Percentiles rank a stretch among this genome's conserved stretches.
Evolutionary conservation across 1,140 invertebrate species (phyloP).

Genomic region (Drosophila pectinifera): DNA sequence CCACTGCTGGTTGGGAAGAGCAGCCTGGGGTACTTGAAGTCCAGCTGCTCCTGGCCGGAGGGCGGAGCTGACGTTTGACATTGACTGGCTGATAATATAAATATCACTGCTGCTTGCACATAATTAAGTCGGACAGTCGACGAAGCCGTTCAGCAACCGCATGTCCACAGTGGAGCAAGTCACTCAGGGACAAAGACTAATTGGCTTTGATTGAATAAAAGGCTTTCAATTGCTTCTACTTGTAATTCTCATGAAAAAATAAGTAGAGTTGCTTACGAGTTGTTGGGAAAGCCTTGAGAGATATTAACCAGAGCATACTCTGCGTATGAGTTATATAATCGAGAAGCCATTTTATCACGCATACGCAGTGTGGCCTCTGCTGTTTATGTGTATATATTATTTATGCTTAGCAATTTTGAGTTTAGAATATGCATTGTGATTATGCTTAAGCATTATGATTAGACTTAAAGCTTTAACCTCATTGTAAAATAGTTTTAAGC

Average conservation of each 20-base stretch:
- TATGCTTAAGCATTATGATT: no score
- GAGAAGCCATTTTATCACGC: not conserved
- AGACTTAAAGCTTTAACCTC: no score
- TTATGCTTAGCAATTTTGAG: no score
- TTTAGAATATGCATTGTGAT: not conserved
- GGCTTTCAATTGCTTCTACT: no score
- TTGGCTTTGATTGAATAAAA: slow-evolving; percentile 1
- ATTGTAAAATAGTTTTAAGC: no score
- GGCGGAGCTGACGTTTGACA: slow-evolving; percentile 54
- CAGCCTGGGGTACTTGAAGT: slow-evolving; percentile 7
- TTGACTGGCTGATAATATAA: slow-evolving; percentile 77
- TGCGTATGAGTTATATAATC: not conserved
- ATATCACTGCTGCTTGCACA: slow-evolving; percentile 82
- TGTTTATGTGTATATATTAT: not conserved
- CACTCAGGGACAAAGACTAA: not conserved
- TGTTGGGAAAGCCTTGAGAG: not conserved
- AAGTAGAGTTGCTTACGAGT: not conserved
- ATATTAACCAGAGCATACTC: not conserved
- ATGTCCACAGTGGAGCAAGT: slow-evolving; percentile 24
- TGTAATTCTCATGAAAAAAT: not conserved
- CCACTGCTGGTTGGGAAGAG: slow-evolving; percentile 6
- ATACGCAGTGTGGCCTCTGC: slow-evolving; percentile 7
- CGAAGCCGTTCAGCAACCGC: slow-evolving; percentile 59
- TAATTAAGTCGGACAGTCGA: slow-evolving; percentile 71
- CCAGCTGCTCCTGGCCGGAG: slow-evolving; percentile 18